Base-by-base conservation (phyloP, 2,888 invertebrate genomes). In the Diarsia brunnea region DNA sequence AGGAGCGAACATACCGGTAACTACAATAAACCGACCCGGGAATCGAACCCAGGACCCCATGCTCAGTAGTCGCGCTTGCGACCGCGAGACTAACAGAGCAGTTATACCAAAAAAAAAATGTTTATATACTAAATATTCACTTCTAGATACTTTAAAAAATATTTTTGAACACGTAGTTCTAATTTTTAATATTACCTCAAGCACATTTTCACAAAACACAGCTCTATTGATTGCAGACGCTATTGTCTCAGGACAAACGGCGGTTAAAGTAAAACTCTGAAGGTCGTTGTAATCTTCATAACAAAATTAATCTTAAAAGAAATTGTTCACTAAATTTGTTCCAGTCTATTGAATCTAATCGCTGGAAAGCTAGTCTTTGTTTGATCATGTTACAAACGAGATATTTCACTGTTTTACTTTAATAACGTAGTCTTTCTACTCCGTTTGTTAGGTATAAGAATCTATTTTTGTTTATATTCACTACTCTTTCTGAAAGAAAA, bases 281-380 rank as follows among this genome's bases (percentile, higher is more conserved):
- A 84, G 70, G 76, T 70, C 49, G 14, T 31, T 8, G 12, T 71
- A 58, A 85, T 79, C 70, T 83, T 71, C 53, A 75, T 73, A 85
- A 75, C 38, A 55, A 69, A 24, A 12, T 51, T 63, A 74, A 69
- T 78, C 71, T 75, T 73, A 64, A 83, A 85, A 85, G 75, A 85
- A 84, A 79, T 75, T 83, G 79, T 53, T 85, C 73, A 70, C 65
- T 60, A 65, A 79, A 73, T 71, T 71, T 55, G n/a, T 60, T 73
- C 61, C 71, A 69, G 80, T 76, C 83, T 71, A 84, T 74, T 86
- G 86, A 83, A 79, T 79, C 24, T 61, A 72, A 65, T 73, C 69
- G n/a, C 14, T 68, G 68, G 66, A 85, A 69, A 83, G 63, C 43
- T 73, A 68, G 69, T 68, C 79, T 79, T 79, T 85, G 49, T 85